phyloP scores from a whole-genome alignment of 2,113 vertebrate species.

The Archocentrus centrarchus region DNA sequence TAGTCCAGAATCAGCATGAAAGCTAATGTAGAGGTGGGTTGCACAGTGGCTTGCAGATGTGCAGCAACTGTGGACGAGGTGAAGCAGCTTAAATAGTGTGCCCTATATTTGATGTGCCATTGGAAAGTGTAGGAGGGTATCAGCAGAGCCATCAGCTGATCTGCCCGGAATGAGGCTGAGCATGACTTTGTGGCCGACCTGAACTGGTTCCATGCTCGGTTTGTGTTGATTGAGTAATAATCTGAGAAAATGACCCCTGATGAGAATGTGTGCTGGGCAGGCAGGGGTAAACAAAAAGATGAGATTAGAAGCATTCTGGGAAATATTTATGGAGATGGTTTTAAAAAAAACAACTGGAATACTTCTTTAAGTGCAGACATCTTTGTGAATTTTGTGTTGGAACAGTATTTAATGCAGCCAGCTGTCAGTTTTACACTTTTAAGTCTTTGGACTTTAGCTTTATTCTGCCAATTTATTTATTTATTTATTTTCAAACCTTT shows the following conservation, averaged over 20 bases:
- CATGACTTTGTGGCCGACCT: neutral
- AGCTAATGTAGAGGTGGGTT: neutral
- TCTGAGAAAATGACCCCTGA: fast-evolving
- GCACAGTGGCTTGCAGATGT: neutral
- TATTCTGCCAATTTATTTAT: no score
- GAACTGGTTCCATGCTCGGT: neutral
- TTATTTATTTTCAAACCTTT: no score
- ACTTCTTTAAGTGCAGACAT: neutral
- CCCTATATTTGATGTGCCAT: neutral
- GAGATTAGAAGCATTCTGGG: neutral
- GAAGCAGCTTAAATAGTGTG: neutral
- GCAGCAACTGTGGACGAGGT: fast-evolving
- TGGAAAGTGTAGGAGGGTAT: neutral
- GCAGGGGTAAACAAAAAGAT: neutral
- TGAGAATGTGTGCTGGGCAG: neutral
- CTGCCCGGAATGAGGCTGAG: neutral
- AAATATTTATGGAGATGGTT: neutral
- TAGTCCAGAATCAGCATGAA: neutral
- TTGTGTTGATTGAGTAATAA: neutral
- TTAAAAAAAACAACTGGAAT: neutral
- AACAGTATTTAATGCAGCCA: no score
- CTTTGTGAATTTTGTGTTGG: neutral
- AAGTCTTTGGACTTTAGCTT: neutral
- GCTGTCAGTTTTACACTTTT: neutral
- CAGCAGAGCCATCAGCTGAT: neutral